Evolutionary conservation across 2,888 invertebrate genomes (phyloP).

Genomic region (Drepanosiphum platanoidis): DNA sequence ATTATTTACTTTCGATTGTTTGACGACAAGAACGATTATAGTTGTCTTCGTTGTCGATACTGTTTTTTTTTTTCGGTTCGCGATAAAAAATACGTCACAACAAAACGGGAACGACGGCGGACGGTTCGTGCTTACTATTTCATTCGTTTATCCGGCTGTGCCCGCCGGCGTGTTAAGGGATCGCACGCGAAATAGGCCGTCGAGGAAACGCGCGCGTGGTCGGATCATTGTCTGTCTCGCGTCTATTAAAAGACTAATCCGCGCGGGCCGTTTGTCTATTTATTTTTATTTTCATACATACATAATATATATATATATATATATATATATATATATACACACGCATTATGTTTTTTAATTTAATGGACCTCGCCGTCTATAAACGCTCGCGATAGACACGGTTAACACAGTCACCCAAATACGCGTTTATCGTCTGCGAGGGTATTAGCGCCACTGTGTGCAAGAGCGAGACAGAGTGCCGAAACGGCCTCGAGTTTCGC

Average conservation of each 20-base stretch:
- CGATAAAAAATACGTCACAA: no score
- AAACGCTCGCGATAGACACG: no score
- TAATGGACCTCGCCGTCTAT: no score
- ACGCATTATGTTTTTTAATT: background rate
- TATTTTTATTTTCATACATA: background rate
- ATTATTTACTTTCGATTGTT: no score
- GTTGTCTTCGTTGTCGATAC: no score
- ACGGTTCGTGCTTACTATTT: background rate
- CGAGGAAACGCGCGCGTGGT: conserved; percentile 11
- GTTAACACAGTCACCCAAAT: no score
- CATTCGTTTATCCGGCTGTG: background rate
- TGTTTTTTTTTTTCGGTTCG: no score
- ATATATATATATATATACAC: background rate
- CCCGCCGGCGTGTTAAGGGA: no score
- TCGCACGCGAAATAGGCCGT: conserved; percentile 23
- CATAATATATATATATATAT: background rate
- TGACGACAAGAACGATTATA: no score
- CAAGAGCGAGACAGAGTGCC: background rate
- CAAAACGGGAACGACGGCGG: background rate
- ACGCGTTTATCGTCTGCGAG: background rate
- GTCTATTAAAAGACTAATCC: conserved; percentile 39
- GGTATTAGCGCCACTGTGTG: background rate
- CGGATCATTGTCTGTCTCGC: background rate
- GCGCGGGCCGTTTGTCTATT: conserved; percentile 12
- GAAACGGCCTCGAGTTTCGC: no score